Percentiles rank a stretch among this genome's conserved stretches.
These are phyloP conservation scores for Pipistrellus pipistrellus DNA, from an alignment of 2,797 vertebrate species.

Conservation along the genomic window DNA sequence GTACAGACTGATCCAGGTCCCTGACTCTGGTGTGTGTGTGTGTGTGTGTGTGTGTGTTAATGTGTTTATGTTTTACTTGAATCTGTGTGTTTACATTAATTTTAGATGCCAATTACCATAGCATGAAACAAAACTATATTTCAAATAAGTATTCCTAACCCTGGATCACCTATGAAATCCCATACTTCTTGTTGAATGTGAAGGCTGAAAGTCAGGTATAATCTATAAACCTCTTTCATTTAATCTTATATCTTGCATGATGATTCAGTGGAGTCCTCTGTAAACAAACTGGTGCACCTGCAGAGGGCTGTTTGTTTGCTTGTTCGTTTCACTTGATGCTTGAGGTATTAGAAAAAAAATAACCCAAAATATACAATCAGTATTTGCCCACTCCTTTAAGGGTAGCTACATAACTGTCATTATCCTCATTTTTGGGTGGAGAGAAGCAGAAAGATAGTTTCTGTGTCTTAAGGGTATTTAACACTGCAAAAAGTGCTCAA, in stretches of 20 bases:
- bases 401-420: background rate
- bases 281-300: background rate
- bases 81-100: background rate
- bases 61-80: background rate
- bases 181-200: constrained; percentile 23
- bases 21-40: background rate
- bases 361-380: constrained; percentile 16
- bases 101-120: background rate
- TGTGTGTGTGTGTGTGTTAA: background rate
- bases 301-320: background rate
- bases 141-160: background rate
- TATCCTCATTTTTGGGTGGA: background rate
- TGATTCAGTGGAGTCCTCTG: background rate
- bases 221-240: constrained; percentile 43
- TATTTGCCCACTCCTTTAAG: background rate
- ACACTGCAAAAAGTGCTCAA: background rate
- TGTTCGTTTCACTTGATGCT: constrained; percentile 33
- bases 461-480: background rate
- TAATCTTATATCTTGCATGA: background rate
- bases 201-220: background rate
- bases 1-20: constrained; percentile 39
- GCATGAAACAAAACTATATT: constrained; percentile 41
- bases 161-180: background rate
- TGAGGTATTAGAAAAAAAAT: constrained; percentile 24
- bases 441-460: constrained; percentile 2